Conservation (phyloP, 1,140 invertebrate species). For the Colletes latitarsis region DNA sequence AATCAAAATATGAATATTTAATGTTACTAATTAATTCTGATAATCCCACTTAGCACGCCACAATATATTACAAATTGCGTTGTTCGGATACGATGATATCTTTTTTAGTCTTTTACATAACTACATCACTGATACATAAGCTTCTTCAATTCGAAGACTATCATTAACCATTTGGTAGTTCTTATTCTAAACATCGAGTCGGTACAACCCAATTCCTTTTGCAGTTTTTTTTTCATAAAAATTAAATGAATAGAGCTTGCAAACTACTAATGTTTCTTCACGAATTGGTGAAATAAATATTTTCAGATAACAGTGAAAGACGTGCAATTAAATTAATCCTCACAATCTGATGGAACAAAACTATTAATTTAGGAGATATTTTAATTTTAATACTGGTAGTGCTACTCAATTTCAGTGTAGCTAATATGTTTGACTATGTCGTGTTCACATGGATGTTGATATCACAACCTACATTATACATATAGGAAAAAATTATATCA, state of each 20-base stretch:
- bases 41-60: conserved; percentile 1
- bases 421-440: too few relatives aligned
- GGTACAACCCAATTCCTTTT: neutral
- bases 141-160: neutral
- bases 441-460: too few relatives aligned
- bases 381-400: too few relatives aligned
- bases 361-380: too few relatives aligned
- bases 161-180: neutral
- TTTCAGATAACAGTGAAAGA: too few relatives aligned
- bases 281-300: too few relatives aligned
- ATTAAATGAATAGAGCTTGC: neutral
- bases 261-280: neutral
- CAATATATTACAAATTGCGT: conserved; percentile 3
- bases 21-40: neutral
- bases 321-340: too few relatives aligned
- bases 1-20: conserved; percentile 11
- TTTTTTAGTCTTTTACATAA: neutral
- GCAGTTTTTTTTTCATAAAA: neutral
- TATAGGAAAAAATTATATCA: too few relatives aligned
- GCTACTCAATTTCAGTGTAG: too few relatives aligned
- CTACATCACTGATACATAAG: neutral
- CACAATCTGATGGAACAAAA: too few relatives aligned
- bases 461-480: too few relatives aligned
- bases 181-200: neutral
- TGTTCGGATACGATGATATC: neutral